phyloP scores from a whole-genome alignment of 2,888 invertebrate species.

The Eupithecia tripunctaria region DNA sequence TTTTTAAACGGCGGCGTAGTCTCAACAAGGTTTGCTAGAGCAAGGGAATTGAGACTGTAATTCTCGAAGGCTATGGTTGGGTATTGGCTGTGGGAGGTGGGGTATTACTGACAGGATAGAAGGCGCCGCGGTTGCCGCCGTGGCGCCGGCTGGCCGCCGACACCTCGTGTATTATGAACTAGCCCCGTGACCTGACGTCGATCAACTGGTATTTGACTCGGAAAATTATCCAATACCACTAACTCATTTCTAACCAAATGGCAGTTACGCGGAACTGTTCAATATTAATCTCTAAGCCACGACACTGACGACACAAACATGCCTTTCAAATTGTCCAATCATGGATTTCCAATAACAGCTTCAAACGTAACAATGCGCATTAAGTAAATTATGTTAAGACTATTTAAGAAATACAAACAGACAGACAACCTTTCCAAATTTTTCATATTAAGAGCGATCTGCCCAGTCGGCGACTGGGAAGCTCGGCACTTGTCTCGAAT shows the following conservation, averaged over 20 bases:
- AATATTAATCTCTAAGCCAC: constrained; percentile 49
- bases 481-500: constrained; percentile 67
- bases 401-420: constrained; percentile 41
- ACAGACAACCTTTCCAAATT: constrained; percentile 53
- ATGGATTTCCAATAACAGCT: not conserved
- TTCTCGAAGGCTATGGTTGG: constrained; percentile 39
- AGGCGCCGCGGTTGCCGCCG: constrained; percentile 79
- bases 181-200: constrained; percentile 82
- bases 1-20: constrained; percentile 50
- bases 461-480: constrained; percentile 56
- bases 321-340: constrained; percentile 1
- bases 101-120: constrained; percentile 74
- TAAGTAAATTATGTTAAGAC: not conserved
- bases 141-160: constrained; percentile 83
- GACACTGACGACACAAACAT: constrained; percentile 18
- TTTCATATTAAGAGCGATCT: constrained; percentile 45
- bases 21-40: constrained; percentile 55
- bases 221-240: constrained; percentile 68
- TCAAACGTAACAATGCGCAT: not conserved
- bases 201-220: constrained; percentile 81
- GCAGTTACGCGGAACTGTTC: constrained; percentile 57
- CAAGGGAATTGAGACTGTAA: constrained; percentile 46
- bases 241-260: constrained; percentile 71
- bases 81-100: constrained; percentile 46
- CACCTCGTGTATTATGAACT: constrained; percentile 84